phyloP scores from a whole-genome alignment of 2,888 invertebrate genomes.

The Euphydryas editha region DNA sequence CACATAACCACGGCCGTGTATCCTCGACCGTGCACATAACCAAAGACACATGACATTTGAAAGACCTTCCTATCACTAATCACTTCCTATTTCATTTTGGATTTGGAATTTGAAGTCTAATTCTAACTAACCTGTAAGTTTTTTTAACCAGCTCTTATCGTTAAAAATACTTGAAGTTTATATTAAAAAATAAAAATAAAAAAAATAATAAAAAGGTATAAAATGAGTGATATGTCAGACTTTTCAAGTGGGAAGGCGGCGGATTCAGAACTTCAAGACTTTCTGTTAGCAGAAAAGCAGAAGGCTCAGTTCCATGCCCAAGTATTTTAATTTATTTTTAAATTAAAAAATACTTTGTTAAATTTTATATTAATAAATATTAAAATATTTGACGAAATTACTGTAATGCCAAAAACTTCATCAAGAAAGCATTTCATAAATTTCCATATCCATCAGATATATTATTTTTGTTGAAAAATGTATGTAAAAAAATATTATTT shows the following conservation, averaged over 20 bases:
- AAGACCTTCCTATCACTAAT: too few species aligned
- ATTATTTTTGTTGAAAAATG: too few species aligned
- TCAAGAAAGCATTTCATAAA: too few species aligned
- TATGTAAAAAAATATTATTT: too few species aligned
- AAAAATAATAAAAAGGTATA: conserved; percentile 30
- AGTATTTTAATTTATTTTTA: conserved; percentile 73
- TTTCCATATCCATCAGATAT: too few species aligned
- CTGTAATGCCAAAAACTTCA: too few species aligned
- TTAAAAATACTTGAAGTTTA: not conserved
- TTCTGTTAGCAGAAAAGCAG: conserved; percentile 92
- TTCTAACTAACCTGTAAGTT: not conserved
- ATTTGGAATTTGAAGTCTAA: not conserved
- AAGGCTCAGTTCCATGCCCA: conserved; percentile 95
- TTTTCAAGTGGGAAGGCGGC: conserved; percentile 72
- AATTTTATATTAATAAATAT: not conserved
- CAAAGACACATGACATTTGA: too few species aligned
- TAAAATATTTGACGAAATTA: too few species aligned
- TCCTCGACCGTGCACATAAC: too few species aligned
- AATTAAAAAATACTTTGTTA: not conserved
- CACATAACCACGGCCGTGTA: too few species aligned
- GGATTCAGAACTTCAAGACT: conserved; percentile 93
- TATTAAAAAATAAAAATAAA: not conserved
- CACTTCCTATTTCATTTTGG: too few species aligned
- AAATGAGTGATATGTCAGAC: conserved; percentile 72
- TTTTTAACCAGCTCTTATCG: not conserved